Base-by-base conservation (phyloP, 2,113 vertebrate genomes). In the Apodemus speciosus region DNA sequence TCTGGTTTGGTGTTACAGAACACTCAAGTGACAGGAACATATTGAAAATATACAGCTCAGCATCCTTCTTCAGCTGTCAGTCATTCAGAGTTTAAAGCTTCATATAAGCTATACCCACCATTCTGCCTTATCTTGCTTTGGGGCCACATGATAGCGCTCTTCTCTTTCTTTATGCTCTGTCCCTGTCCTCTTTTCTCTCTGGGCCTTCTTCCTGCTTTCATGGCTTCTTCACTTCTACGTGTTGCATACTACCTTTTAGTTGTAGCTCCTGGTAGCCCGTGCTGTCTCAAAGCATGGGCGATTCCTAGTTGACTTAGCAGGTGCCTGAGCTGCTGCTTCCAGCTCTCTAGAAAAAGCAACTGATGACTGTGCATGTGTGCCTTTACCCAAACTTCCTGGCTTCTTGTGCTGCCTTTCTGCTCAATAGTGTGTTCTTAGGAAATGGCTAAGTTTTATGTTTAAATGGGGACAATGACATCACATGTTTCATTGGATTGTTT, bases 401-500 rank as follows among this genome's bases (percentile, higher is more conserved):
- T 94, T 93, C 62, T 58, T 56, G 0, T 80, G 71, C 30, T 87
- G 43, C 8, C 25, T 56, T 16, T 85, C 14, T 38, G 21, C 58
- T 75, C 71, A 87, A 85, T 79, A 86, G 15, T 68, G 6, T 90
- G 46, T 73, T 51, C 46, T 73, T 91, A 76, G 43, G 62, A 32
- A 85, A 86, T 89, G 75, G 27, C 46, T 68, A 93, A 23, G 21
- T 11, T 80, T 86, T 83, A 51, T 87, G 13, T 94, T 30, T 58
- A 80, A 94, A 89, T n/a, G 53, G n/a, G 49, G 49, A 77, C 20
- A 43, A 80, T 23, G 40, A 2, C 71, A 81, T 30, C 81, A 32
- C 81, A 0, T 35, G 56, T 89, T 89, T 93, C 51, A 51, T 71
- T 73, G 60, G n/a, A 73, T 75, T 90, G 49, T 90, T 95, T 93